Evolutionary conservation across 2,113 vertebrate species (phyloP).

Genomic region (Onychostruthus taczanowskii): DNA sequence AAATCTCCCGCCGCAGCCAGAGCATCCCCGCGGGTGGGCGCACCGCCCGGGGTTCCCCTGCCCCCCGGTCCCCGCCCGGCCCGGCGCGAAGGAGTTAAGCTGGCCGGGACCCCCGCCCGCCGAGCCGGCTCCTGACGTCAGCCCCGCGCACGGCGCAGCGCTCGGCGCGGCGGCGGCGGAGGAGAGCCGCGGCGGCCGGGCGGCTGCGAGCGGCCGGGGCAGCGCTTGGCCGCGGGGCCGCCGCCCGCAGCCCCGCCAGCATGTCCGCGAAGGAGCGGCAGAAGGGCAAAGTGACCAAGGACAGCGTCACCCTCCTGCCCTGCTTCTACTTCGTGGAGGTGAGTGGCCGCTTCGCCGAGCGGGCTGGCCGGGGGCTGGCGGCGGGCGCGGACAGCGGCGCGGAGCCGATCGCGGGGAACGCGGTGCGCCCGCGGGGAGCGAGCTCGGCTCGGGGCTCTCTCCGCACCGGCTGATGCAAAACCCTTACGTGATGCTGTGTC

Average conservation of each 20-base stretch:
- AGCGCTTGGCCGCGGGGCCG: slow-evolving; percentile 10
- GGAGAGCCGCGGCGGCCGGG: slow-evolving; percentile 10
- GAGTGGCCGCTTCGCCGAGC: slow-evolving; percentile 44
- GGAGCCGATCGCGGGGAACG: neutral
- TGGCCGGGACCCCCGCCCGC: neutral
- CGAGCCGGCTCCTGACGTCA: slow-evolving; percentile 69
- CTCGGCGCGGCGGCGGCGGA: neutral
- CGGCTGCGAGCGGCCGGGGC: neutral
- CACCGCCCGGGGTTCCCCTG: rapidly evolving
- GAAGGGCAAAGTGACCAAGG: slow-evolving; percentile 85
- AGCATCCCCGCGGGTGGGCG: rapidly evolving
- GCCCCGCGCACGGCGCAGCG: slow-evolving; percentile 25
- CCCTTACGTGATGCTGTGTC: neutral
- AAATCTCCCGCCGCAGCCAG: rapidly evolving
- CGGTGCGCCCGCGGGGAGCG: neutral
- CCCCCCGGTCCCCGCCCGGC: rapidly evolving
- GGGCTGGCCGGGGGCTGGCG: neutral
- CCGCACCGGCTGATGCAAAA: neutral
- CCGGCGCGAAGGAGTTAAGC: neutral
- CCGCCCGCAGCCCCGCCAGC: slow-evolving; percentile 58
- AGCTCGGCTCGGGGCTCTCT: neutral
- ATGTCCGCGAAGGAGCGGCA: slow-evolving; percentile 89
- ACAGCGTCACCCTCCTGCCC: slow-evolving; percentile 93
- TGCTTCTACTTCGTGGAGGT: slow-evolving; percentile 99
- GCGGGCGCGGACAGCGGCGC: neutral